These are phyloP conservation scores for Helogale parvula DNA, from an alignment of 2,113 vertebrate species.

Conservation along the genomic window DNA sequence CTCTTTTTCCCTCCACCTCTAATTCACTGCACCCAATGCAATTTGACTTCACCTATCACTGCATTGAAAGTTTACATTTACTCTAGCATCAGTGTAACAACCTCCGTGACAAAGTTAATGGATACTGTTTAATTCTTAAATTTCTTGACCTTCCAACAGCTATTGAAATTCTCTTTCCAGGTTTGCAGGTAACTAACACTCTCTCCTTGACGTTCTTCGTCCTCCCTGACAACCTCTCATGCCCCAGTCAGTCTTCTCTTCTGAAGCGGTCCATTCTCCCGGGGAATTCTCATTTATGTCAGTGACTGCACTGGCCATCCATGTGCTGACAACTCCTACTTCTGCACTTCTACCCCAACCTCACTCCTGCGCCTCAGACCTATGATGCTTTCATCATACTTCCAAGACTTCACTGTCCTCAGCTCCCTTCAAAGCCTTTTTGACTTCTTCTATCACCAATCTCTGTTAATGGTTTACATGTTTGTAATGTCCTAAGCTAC, in stretches of 20 bases:
- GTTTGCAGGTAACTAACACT: neutral
- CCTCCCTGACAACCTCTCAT: neutral
- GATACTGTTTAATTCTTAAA: neutral
- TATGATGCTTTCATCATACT: neutral
- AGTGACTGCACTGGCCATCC: neutral
- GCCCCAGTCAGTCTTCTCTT: neutral
- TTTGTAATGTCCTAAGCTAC: neutral
- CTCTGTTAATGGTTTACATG: neutral
- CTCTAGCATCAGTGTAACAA: neutral
- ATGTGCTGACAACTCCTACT: neutral
- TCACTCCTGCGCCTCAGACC: neutral
- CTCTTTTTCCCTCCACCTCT: neutral
- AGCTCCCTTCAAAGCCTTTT: neutral
- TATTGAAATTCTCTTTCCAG: neutral
- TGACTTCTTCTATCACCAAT: neutral
- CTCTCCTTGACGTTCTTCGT: neutral
- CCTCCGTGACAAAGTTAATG: neutral
- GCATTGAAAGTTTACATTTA: neutral
- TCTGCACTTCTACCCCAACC: neutral
- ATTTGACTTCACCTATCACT: neutral
- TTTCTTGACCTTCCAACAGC: neutral
- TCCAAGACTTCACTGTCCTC: neutral
- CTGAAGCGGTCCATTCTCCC: neutral
- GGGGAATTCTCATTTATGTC: neutral
- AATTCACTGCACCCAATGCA: neutral